Conservation (phyloP, 64 coral and sea anemone species). For the Montipora sp. region DNA sequence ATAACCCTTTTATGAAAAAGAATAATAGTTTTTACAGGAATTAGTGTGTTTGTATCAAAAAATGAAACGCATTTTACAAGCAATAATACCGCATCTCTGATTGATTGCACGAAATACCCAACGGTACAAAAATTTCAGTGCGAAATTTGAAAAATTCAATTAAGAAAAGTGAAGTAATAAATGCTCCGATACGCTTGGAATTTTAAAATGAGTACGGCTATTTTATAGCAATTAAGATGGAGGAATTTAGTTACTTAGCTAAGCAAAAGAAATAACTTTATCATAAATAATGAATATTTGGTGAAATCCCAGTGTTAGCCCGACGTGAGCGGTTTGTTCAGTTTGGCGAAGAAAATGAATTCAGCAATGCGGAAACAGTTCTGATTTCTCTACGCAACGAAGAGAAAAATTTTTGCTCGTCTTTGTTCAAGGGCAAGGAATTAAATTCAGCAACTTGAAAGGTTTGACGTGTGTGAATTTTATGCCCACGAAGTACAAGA, state of each 20-base stretch:
- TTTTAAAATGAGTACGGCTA: conserved; percentile 9
- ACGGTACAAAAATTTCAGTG: neutral
- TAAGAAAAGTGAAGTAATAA: too few species aligned
- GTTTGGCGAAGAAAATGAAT: conserved; percentile 17
- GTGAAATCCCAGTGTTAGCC: neutral
- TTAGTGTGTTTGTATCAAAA: conserved; percentile 63
- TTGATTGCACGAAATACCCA: conserved; percentile 5
- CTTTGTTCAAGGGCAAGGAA: neutral
- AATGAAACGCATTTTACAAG: neutral
- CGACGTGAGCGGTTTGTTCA: conserved; percentile 13
- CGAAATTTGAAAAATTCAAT: too few species aligned
- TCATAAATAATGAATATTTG: conserved; percentile 31
- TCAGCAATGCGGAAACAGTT: neutral
- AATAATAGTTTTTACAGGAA: conserved; percentile 77
- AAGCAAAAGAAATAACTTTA: conserved; percentile 47
- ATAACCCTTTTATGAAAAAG: conserved; percentile 74
- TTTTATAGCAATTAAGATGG: conserved; percentile 47
- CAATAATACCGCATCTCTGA: neutral
- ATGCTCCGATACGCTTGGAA: neutral
- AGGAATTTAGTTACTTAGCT: conserved; percentile 51
- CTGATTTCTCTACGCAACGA: neutral
- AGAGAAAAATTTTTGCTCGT: neutral
- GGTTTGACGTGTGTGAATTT: neutral
- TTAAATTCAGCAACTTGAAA: neutral
- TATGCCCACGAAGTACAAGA: neutral